Base-by-base conservation (phyloP, 2,797 vertebrate genomes). In the Bovichtus diacanthus region DNA sequence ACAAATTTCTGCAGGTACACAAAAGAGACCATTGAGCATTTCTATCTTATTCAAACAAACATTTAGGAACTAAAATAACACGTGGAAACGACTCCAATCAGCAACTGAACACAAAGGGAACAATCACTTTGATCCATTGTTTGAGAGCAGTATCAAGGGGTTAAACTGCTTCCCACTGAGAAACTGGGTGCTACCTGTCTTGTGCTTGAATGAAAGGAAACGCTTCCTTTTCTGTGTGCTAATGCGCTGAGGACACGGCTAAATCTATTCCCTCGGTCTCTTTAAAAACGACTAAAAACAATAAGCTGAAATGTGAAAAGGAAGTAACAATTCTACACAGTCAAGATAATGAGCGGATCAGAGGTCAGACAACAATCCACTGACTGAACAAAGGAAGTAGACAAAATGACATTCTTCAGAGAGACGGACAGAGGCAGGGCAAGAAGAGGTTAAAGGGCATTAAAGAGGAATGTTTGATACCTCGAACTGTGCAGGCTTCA, bases 401-500 rank as follows among this genome's bases (percentile, higher is more conserved):
- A 64, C 25, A 65, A 34, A 62, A 41, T 19, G 9, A 12, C 27
- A 58, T 71, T 70, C 13, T 68, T 51, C 12, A 36, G 60, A 44
- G 27, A 54, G 15, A 38, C 12, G 63, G 27, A 19, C 11, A n/a
- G n/a, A 13, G 6, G 7, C 6, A 15, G 38, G 4, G 16, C 21
- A 11, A 68, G 46, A 23, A 41, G 53, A 77, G 53, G 39, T 62
- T 56, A 46, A 47, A 59, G 25, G 29, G 2, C 19, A 15, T 38
- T 3, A 55, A 36, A 63, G 62, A 74, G 15, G 41, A 87, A 78
- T 43, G 79, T 60, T n/a, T 60, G 7, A 34, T 95, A 96, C 95
- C 95, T 96, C 94, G 29, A 87, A 90, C 84, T 94, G 84, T 46
- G 94, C 85, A 67, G 94, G 88, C 74, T 93, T 95, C 80, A 51